Conservation (phyloP, 2,113 vertebrate species). For the Crotalus tigris region DNA sequence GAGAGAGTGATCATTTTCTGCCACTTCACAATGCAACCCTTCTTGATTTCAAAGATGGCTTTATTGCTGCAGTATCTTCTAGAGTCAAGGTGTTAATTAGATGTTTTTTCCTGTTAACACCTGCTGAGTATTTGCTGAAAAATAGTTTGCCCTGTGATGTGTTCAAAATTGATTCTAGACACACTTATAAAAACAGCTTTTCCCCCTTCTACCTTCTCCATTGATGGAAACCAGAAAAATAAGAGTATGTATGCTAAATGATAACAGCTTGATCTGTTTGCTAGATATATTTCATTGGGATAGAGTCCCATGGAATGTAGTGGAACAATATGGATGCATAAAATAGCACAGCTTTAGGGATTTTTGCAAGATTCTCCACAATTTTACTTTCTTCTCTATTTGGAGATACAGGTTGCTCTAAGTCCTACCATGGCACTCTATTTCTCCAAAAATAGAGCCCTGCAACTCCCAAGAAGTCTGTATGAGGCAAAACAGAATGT, state of each 20-base stretch:
- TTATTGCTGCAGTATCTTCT: background rate
- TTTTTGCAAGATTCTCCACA: background rate
- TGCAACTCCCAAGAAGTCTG: background rate
- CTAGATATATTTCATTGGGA: background rate
- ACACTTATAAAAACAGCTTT: background rate
- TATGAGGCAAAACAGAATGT: background rate
- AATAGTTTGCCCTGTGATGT: background rate
- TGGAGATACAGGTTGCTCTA: background rate
- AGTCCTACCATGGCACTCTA: background rate
- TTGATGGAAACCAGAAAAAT: background rate
- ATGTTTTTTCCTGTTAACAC: background rate
- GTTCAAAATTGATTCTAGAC: background rate
- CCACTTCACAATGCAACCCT: background rate
- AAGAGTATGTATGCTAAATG: background rate
- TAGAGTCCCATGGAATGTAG: background rate
- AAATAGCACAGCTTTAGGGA: background rate
- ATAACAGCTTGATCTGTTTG: background rate
- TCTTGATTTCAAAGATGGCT: background rate
- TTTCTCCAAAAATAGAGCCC: background rate
- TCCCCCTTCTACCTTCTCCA: no score
- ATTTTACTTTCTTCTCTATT: background rate
- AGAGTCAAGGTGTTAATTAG: constrained; percentile 8
- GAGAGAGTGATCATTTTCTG: background rate
- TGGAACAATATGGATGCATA: background rate
- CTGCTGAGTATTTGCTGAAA: background rate